Evolutionary conservation across 1,140 invertebrate species (phyloP).

Genomic region (Platyura marginata): DNA sequence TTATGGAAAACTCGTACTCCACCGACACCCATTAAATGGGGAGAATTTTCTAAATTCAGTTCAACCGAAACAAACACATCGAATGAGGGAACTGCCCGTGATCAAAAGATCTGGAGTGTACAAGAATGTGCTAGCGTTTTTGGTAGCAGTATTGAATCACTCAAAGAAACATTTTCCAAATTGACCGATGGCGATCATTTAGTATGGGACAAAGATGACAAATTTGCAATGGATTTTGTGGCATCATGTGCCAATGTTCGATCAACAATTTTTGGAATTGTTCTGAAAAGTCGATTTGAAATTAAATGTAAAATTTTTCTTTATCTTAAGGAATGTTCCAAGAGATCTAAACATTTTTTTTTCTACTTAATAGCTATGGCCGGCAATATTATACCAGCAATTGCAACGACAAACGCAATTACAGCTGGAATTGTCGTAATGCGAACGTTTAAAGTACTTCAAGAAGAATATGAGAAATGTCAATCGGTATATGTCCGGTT

Average conservation of each 20-base stretch:
- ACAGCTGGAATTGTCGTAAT: slow-evolving; percentile 88
- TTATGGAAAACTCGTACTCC: slow-evolving; percentile 77
- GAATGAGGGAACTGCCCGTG: slow-evolving; percentile 35
- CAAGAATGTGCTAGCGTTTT: slow-evolving; percentile 51
- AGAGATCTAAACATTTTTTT: slow-evolving; percentile 4
- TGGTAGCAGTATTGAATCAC: slow-evolving; percentile 40
- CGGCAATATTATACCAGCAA: slow-evolving; percentile 95
- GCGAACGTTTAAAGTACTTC: slow-evolving; percentile 67
- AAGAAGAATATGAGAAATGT: slow-evolving; percentile 46
- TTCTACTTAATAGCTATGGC: slow-evolving; percentile 64
- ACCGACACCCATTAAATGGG: slow-evolving; percentile 64
- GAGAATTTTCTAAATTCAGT: slow-evolving; percentile 41
- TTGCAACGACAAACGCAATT: slow-evolving; percentile 96
- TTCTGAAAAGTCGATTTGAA: slow-evolving; percentile 75
- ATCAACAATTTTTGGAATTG: slow-evolving; percentile 79
- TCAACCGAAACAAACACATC: slow-evolving; percentile 8
- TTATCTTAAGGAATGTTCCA: too few species aligned
- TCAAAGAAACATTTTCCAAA: slow-evolving; percentile 42
- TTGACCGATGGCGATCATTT: slow-evolving; percentile 49
- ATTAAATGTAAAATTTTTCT: slow-evolving; percentile 79
- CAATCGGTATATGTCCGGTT: slow-evolving; percentile 54
- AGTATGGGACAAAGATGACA: slow-evolving; percentile 97
- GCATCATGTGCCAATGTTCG: slow-evolving; percentile 87
- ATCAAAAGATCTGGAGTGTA: slow-evolving; percentile 70
- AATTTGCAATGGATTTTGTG: slow-evolving; percentile 89